A percentile compares a stretch with the other conserved stretches of the same genome.
These are phyloP conservation scores for Oostethus manadensis DNA, from an alignment of 2,113 vertebrate genomes.

Conservation along the genomic window DNA sequence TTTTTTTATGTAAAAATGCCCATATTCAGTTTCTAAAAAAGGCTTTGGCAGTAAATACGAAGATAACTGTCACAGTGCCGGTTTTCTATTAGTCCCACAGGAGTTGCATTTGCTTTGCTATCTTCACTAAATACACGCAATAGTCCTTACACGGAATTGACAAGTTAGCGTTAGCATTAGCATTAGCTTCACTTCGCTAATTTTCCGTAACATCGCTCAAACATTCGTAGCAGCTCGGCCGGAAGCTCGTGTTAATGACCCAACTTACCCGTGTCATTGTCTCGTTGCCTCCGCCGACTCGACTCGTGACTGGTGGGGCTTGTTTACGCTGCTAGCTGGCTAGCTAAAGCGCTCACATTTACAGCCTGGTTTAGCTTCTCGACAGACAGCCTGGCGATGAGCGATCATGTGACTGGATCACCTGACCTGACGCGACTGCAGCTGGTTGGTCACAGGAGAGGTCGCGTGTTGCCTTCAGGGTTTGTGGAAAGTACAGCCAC, in stretches of 20 bases:
- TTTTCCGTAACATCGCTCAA: not conserved
- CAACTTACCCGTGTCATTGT: constrained; percentile 44
- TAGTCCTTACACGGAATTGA: not conserved
- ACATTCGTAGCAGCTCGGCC: no score
- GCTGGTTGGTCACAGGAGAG: constrained; percentile 49
- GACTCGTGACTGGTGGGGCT: no score
- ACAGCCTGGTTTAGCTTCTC: not conserved
- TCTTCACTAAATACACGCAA: not conserved
- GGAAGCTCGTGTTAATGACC: not conserved
- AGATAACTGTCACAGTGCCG: no score
- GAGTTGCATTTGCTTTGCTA: no score
- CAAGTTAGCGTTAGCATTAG: constrained; percentile 19
- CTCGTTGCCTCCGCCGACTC: not conserved
- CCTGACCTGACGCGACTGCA: constrained; percentile 45
- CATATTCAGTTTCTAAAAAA: no score
- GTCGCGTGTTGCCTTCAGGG: not conserved
- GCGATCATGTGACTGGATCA: constrained; percentile 71
- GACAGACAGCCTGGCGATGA: not conserved
- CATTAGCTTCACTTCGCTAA: not conserved
- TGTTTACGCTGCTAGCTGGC: no score
- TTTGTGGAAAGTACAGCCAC: not conserved
- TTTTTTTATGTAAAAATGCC: no score
- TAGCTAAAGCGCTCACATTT: no score
- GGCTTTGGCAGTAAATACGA: no score
- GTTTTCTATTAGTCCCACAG: no score